Evolutionary conservation across 2,888 invertebrate genomes (phyloP).

Genomic region (Drepanosiphum platanoidis): DNA sequence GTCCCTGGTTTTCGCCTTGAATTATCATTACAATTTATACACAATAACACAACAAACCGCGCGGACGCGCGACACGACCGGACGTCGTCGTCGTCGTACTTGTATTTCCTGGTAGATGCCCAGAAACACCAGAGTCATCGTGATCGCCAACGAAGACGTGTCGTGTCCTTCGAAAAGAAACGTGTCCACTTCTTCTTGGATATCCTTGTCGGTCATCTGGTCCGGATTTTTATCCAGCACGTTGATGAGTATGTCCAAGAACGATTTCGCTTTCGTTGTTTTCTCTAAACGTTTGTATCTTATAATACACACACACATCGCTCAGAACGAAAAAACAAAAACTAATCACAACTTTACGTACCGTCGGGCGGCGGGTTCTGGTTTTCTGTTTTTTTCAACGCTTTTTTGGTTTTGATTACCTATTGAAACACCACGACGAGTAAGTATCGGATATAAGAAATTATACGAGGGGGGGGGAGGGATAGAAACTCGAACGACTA

Average conservation of each 20-base stretch:
- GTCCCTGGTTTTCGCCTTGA: not conserved
- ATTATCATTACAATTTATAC: too few species aligned
- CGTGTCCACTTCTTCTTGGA: constrained; percentile 64
- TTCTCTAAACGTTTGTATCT: too few species aligned
- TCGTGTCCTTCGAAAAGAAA: constrained; percentile 69
- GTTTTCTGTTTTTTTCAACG: not conserved
- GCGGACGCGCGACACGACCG: too few species aligned
- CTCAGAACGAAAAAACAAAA: too few species aligned
- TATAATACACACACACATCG: too few species aligned
- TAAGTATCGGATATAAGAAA: too few species aligned
- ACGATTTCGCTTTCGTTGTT: too few species aligned
- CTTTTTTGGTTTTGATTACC: not conserved
- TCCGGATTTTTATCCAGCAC: constrained; percentile 61
- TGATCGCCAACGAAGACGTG: constrained; percentile 69
- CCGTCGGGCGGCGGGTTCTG: not conserved
- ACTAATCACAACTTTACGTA: not conserved
- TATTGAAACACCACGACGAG: not conserved
- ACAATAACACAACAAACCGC: too few species aligned
- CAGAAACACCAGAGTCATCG: constrained; percentile 70
- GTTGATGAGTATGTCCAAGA: constrained; percentile 63
- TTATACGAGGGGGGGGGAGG: too few species aligned
- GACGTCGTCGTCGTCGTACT: too few species aligned
- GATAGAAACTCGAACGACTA: too few species aligned
- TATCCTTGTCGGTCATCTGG: constrained; percentile 63
- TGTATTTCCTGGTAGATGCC: constrained; percentile 69